Conservation (phyloP, 2,888 invertebrate species). For the Dorcus hopei region DNA sequence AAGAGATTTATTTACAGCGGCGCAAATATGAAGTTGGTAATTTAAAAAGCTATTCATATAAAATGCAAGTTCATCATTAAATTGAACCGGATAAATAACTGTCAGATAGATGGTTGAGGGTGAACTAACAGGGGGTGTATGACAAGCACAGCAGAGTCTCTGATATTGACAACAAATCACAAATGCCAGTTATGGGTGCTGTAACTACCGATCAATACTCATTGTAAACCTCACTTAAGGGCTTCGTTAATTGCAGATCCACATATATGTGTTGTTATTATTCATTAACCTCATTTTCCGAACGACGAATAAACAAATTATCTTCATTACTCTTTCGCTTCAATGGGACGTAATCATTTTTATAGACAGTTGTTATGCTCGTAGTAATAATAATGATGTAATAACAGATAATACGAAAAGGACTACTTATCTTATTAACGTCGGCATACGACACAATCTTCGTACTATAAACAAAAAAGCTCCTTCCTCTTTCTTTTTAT, state of each 20-base stretch:
- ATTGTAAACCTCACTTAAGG: constrained; percentile 35
- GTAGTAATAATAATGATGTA: no score
- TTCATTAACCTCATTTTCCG: neutral
- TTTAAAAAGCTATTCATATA: neutral
- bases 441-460: no score
- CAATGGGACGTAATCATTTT: neutral
- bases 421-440: no score
- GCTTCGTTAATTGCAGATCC: constrained; percentile 19
- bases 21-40: no score
- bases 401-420: no score
- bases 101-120: constrained; percentile 20
- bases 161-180: constrained; percentile 46
- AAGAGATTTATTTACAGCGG: no score
- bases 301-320: neutral
- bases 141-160: constrained; percentile 21
- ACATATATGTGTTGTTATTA: neutral
- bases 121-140: constrained; percentile 16
- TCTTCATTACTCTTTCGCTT: neutral
- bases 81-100: constrained; percentile 25
- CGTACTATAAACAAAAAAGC: no score
- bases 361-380: no score
- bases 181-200: constrained; percentile 40
- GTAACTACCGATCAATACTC: constrained; percentile 42
- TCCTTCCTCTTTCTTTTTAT: no score
- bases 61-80: constrained; percentile 16